Evolutionary conservation across 1,140 invertebrate species (phyloP), one percentile per base, ranked within the genome.

Genomic region (Octopus sinensis): DNA sequence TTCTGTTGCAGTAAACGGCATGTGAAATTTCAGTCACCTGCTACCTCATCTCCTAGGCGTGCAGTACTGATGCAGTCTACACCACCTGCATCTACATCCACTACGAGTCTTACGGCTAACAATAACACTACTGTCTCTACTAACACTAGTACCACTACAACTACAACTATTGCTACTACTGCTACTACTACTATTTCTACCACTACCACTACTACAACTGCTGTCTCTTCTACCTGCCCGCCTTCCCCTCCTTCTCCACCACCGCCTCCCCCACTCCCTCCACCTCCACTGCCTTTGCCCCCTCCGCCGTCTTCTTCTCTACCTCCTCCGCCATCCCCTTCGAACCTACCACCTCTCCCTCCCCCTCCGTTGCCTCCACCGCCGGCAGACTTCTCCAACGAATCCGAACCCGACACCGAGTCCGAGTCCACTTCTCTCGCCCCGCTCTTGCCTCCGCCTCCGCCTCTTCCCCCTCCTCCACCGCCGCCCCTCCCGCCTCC

Each of bases 391-490:
- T 75, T 54, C 54, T 17, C 53, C 62, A 10, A 79, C 80, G 23
- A 43, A 23, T 75, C n/a, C 71, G 13, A 71, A 13, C 68, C 68
- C 5, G 68, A 71, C 68, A 17, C 43, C 71, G 4, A 43, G n/a
- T 54, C 77, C 77, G 12, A 13, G 78, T 68, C 54, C 83, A 81
- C 81, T 77, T 84, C 76, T 77, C 89, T 6, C 92, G 92, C 80
- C 92, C 93, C 81, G 90, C 86, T 91, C 87, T 88, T 87, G 83
- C 85, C 88, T 82, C 91, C 90, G 79, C 85, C 86, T 87, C 82
- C 85, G 86, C 86, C 82, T 84, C 85, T 81, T 84, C 87, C 52
- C 79, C 86, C 71, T 84, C 86, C 53, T 85, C 87, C 76, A 86
- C 86, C 77, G 83, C 83, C 10, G 51, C 83, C 54, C 80, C 80